A percentile compares a stretch with the other conserved stretches of the same genome.
Evolutionary conservation across 2,797 vertebrate genomes (phyloP).

Genomic region (Amazonetta brasiliensis): DNA sequence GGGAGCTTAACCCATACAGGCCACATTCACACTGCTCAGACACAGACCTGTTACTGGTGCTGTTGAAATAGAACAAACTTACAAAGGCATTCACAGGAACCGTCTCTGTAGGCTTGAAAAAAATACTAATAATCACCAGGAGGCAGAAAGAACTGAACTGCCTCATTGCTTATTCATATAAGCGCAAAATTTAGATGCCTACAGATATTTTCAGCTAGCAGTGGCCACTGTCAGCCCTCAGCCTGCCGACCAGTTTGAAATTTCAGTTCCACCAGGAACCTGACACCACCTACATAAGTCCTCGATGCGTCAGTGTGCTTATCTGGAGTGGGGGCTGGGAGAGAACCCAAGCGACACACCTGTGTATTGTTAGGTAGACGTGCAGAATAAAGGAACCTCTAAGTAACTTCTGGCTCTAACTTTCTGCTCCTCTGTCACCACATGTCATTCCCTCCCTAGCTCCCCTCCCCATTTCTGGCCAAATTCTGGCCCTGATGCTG

Average conservation of each 20-base stretch:
- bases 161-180: conserved; percentile 70
- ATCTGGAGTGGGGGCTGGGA: conserved; percentile 53
- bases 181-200: not conserved
- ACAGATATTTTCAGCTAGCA: not conserved
- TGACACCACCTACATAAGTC: conserved; percentile 81
- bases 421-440: not conserved
- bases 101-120: not conserved
- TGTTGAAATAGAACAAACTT: conserved; percentile 74
- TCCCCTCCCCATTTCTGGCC: fast-evolving
- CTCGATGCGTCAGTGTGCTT: conserved; percentile 80
- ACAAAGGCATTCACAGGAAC: conserved; percentile 78
- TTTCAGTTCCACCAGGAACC: conserved; percentile 80
- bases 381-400: too few species aligned
- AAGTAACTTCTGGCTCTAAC: not conserved
- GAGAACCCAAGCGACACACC: not conserved
- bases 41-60: conserved; percentile 63
- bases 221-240: not conserved
- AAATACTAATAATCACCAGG: conserved; percentile 4
- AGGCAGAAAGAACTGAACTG: not conserved
- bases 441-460: not conserved
- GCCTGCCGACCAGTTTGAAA: conserved; percentile 59
- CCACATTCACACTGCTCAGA: conserved; percentile 83
- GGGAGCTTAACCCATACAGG: conserved; percentile 83
- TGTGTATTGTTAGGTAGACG: conserved; percentile 42
- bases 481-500: not conserved